Percentiles rank a stretch among this genome's conserved stretches.
phyloP scores from a whole-genome alignment of 2,113 vertebrate species.

The Gasterosteus aculeatus region DNA sequence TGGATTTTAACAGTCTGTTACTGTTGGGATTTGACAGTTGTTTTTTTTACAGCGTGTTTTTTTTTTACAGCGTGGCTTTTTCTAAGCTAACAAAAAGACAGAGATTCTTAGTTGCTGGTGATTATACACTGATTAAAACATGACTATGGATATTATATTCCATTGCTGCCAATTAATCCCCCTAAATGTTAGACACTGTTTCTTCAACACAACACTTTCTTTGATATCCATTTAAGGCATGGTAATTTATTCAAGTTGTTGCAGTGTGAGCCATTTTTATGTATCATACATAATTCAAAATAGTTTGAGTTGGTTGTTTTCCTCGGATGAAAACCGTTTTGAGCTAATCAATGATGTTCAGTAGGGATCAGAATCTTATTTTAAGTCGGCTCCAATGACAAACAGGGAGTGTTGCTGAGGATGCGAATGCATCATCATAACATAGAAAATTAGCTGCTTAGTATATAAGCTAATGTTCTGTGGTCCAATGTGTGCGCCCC shows the following conservation, averaged over 20 bases:
- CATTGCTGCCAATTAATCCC: not conserved
- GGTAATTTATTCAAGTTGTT: constrained; percentile 55
- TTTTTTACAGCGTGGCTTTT: not conserved
- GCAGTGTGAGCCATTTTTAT: constrained; percentile 45
- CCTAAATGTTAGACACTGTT: not conserved
- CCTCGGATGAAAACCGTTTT: constrained; percentile 56
- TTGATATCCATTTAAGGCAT: constrained; percentile 36
- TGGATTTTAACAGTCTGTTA: too few relatives aligned
- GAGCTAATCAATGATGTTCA: constrained; percentile 63
- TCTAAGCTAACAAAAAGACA: not conserved
- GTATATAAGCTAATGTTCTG: constrained; percentile 26
- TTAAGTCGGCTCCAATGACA: constrained; percentile 46
- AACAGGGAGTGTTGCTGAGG: constrained; percentile 13
- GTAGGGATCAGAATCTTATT: constrained; percentile 53
- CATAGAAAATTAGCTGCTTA: constrained; percentile 27
- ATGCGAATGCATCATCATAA: constrained; percentile 30
- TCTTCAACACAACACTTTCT: constrained; percentile 37
- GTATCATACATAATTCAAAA: constrained; percentile 69
- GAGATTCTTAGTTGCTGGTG: not conserved
- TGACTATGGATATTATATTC: not conserved
- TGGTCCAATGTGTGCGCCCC: not conserved
- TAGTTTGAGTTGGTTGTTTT: constrained; percentile 68
- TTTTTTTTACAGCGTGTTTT: too few relatives aligned
- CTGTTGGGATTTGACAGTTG: too few relatives aligned
- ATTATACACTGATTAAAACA: not conserved